Conservation (phyloP, 2,113 vertebrate genomes). For the Holacanthus passer region DNA sequence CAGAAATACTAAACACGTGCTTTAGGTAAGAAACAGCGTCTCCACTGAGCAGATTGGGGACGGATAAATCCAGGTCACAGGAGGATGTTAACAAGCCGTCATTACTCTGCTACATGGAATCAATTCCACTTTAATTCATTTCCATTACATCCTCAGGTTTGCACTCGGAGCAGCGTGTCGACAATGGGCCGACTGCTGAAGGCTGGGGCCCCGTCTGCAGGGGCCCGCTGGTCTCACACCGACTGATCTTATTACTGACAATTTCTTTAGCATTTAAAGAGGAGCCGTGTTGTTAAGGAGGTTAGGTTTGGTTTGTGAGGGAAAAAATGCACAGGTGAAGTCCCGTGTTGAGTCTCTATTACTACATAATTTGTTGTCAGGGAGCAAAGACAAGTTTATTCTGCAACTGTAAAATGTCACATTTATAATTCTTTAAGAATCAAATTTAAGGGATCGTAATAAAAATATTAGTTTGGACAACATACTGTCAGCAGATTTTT, state of each 20-base stretch:
- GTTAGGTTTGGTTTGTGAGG: neutral
- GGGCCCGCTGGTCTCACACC: neutral
- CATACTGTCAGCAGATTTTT: neutral
- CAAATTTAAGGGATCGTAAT: neutral
- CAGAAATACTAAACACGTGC: too few species aligned
- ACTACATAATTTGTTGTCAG: too few species aligned
- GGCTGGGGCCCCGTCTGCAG: neutral
- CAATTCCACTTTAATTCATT: neutral
- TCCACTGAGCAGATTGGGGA: neutral
- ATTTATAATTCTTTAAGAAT: neutral
- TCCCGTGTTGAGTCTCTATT: neutral
- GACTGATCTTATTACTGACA: too few species aligned
- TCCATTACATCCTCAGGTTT: neutral
- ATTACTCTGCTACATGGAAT: neutral
- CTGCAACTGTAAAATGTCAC: too few species aligned
- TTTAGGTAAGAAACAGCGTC: neutral
- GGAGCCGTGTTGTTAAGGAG: too few species aligned
- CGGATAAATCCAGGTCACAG: neutral
- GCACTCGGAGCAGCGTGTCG: neutral
- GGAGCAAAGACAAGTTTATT: neutral
- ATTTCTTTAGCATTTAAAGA: neutral
- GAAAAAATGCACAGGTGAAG: neutral
- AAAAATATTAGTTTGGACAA: neutral
- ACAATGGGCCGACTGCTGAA: neutral
- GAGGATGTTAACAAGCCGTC: neutral